A percentile compares a stretch with the other conserved stretches of the same genome.
phyloP scores from a whole-genome alignment of 2,113 vertebrate species.

The Arothron firmamentum region DNA sequence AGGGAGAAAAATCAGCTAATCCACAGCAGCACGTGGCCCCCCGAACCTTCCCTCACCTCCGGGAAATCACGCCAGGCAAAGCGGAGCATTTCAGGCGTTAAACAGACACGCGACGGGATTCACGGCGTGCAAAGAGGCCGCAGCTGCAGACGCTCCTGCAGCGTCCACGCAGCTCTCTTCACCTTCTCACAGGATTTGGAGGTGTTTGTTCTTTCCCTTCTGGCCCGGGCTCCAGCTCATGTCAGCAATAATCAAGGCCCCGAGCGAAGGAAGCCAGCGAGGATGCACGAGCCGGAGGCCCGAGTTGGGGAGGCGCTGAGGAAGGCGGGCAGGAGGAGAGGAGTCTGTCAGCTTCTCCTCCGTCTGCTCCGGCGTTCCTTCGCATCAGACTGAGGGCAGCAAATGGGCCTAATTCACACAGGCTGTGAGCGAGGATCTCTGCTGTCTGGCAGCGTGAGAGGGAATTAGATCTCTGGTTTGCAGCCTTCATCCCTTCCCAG shows the following conservation, averaged over 20 bases:
- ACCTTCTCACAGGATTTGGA: not conserved
- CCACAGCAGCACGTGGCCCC: constrained; percentile 15
- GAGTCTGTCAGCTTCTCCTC: constrained; percentile 71
- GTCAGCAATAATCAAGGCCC: constrained; percentile 69
- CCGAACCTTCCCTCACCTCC: constrained; percentile 55
- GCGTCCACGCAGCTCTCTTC: constrained; percentile 21
- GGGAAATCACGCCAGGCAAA: constrained; percentile 56
- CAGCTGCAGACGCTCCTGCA: constrained; percentile 62
- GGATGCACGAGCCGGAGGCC: constrained; percentile 38
- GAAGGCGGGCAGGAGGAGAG: constrained; percentile 56
- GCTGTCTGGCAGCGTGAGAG: constrained; percentile 71
- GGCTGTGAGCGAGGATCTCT: constrained; percentile 64
- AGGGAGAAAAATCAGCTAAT: constrained; percentile 28
- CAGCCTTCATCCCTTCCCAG: constrained; percentile 76
- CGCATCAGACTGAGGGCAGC: constrained; percentile 64
- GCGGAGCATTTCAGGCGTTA: constrained; percentile 64
- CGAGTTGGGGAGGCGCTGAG: constrained; percentile 21
- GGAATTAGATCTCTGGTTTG: constrained; percentile 76
- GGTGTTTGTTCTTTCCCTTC: too few species aligned
- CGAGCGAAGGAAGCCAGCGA: constrained; percentile 52
- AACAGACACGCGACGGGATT: constrained; percentile 55
- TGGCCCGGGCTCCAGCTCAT: constrained; percentile 56
- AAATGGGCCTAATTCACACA: constrained; percentile 76
- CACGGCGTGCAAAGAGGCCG: constrained; percentile 52
- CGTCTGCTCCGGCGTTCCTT: constrained; percentile 51